Evolutionary conservation across 2,888 invertebrate genomes (phyloP).

Genomic region (Hydraecia micacea): DNA sequence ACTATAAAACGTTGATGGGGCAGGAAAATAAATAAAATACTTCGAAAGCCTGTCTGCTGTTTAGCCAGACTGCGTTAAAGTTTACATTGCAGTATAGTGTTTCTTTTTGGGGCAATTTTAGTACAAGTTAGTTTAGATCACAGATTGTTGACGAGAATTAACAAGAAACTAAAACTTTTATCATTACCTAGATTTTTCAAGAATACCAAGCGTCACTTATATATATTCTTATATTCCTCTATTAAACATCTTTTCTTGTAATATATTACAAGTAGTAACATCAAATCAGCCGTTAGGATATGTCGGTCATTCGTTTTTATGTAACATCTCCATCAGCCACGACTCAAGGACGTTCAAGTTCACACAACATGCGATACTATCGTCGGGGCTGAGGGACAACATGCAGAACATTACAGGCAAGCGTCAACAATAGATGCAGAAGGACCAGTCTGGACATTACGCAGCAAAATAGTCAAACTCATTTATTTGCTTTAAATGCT

Average conservation of each 20-base stretch:
- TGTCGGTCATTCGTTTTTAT: conserved; percentile 43
- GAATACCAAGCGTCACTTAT: neutral
- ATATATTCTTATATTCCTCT: neutral
- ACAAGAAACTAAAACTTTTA: neutral
- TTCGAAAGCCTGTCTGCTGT: too few relatives aligned
- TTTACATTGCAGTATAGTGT: neutral
- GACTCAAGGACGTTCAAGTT: conserved; percentile 32
- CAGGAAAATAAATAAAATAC: neutral
- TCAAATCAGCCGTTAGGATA: conserved; percentile 25
- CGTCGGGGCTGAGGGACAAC: conserved; percentile 21
- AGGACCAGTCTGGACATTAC: neutral
- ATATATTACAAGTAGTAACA: conserved; percentile 12
- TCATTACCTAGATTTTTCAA: neutral
- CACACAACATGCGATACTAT: conserved; percentile 43
- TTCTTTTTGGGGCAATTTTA: neutral
- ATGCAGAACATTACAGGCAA: conserved; percentile 9
- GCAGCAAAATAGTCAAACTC: neutral
- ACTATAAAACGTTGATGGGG: neutral
- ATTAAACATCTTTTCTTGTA: conserved; percentile 12
- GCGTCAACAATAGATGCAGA: neutral
- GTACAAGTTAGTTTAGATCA: too few relatives aligned
- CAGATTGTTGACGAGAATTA: neutral
- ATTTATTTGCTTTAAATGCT: neutral
- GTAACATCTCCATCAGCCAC: conserved; percentile 41
- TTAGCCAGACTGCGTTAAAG: neutral